These are phyloP conservation scores for Microcebus murinus DNA, from an alignment of 2,113 vertebrate species.

Conservation along the genomic window DNA sequence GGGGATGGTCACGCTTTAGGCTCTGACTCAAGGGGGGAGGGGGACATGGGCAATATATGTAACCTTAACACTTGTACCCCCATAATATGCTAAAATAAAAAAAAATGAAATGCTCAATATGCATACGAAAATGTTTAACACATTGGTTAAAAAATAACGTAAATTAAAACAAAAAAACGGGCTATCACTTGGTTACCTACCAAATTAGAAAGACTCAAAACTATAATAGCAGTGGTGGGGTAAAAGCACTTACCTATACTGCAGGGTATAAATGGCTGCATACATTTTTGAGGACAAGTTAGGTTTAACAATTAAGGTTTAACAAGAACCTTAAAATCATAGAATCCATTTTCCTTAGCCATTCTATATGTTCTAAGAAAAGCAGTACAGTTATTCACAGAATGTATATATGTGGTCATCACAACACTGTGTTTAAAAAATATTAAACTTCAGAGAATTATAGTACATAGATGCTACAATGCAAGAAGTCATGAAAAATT, in stretches of 20 bases:
- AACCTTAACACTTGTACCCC: no score
- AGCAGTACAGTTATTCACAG: not conserved
- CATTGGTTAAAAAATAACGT: not conserved
- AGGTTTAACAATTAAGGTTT: not conserved
- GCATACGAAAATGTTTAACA: not conserved
- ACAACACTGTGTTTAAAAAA: not conserved
- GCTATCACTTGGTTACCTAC: not conserved
- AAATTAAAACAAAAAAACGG: not conserved
- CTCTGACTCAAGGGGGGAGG: no score
- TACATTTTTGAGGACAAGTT: not conserved
- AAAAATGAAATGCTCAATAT: not conserved
- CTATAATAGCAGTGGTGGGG: fast-evolving
- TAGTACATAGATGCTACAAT: not conserved
- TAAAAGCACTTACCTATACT: not conserved
- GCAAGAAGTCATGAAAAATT: not conserved
- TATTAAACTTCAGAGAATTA: not conserved
- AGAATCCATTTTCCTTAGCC: not conserved
- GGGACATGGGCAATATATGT: no score
- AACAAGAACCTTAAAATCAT: not conserved
- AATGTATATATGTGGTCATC: not conserved
- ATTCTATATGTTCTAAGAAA: not conserved
- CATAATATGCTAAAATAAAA: no score
- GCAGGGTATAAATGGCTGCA: not conserved
- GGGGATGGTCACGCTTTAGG: no score
- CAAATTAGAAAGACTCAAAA: not conserved